These are phyloP conservation scores for Rhabdomys dilectus DNA, from an alignment of 2,113 vertebrate species.

Conservation along the genomic window DNA sequence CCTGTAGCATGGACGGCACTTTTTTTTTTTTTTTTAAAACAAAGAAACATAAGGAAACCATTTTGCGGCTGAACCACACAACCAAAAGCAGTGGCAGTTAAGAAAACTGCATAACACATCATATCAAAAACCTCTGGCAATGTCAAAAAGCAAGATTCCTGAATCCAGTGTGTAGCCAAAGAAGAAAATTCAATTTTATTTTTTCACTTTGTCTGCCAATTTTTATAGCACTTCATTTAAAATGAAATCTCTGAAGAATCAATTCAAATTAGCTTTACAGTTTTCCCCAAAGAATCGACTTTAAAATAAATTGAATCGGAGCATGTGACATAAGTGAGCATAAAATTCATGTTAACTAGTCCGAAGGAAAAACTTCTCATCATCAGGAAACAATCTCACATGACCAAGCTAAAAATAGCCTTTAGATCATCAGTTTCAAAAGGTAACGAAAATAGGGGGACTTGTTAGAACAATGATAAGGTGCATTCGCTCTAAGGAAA, in stretches of 20 bases:
- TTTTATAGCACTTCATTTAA: constrained; percentile 88
- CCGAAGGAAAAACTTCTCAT: constrained; percentile 85
- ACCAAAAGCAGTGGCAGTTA: constrained; percentile 73
- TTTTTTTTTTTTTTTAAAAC: neutral
- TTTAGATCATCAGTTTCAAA: constrained; percentile 84
- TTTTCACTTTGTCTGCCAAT: constrained; percentile 87
- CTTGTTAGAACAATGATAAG: constrained; percentile 72
- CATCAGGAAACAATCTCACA: constrained; percentile 86
- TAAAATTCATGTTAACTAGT: constrained; percentile 87
- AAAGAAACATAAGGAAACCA: constrained; percentile 69
- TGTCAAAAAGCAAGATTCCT: constrained; percentile 80
- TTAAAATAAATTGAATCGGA: constrained; percentile 89
- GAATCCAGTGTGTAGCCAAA: constrained; percentile 83
- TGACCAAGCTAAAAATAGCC: constrained; percentile 87
- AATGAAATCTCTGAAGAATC: constrained; percentile 89
- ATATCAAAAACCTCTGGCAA: constrained; percentile 78
- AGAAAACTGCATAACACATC: constrained; percentile 81
- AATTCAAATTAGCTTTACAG: constrained; percentile 89
- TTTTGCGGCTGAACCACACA: constrained; percentile 71
- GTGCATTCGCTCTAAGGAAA: constrained; percentile 69
- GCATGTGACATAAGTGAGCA: constrained; percentile 85
- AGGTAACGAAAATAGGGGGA: constrained; percentile 73
- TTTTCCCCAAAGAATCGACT: constrained; percentile 87
- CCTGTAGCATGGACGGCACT: constrained; percentile 8
- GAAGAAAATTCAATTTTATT: constrained; percentile 86